Evolutionary conservation across 2,888 invertebrate species (phyloP), one percentile per base, ranked within the genome.

Genomic region (Drosophila limbata): DNA sequence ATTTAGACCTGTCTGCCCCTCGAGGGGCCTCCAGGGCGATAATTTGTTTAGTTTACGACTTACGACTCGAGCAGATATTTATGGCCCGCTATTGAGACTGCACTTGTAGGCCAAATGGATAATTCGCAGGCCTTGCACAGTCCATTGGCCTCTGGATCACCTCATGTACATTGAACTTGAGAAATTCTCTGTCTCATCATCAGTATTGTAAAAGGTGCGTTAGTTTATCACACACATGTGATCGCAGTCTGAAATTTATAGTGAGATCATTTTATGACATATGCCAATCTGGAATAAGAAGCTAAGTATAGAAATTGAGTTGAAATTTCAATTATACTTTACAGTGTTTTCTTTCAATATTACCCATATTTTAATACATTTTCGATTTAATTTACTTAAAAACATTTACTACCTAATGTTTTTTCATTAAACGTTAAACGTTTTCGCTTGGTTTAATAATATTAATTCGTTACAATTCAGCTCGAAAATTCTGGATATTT

Each of bases 21-120:
- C 19, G 3, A n/a, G 31, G 37, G 25, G 28, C 17, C 31, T 31
- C 17, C 15, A 40, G 60, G 21, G 64, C 65, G 60, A 63, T 74
- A 72, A 88, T 80, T 67, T 83, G 77, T 72, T 88, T 71, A 61
- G 59, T 85, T 87, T 79, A 76, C 64, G 70, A 75, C 19, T 87
- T 79, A 73, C 64, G 70, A 75, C 19, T 60, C 25, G 59, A 60
- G 42, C 48, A 40, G 47, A 62, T 64, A 81, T 77, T 80, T 80
- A 77, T 68, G 77, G 56, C 13, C 48, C 17, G 31, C 51, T 25
- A 17, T 51, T 45, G 33, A 40, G 55, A 47, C 42, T 70, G 51
- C 61, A 72, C 35, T 60, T 72, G 50, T 47, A 10, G 63, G 64
- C 63, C 60, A 59, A 68, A 61, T 45, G 50, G 61, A 78, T 71